Evolutionary conservation across 2,888 invertebrate genomes (phyloP), one percentile per base, ranked within the genome.

Genomic region (Perizoma flavofasciatum): DNA sequence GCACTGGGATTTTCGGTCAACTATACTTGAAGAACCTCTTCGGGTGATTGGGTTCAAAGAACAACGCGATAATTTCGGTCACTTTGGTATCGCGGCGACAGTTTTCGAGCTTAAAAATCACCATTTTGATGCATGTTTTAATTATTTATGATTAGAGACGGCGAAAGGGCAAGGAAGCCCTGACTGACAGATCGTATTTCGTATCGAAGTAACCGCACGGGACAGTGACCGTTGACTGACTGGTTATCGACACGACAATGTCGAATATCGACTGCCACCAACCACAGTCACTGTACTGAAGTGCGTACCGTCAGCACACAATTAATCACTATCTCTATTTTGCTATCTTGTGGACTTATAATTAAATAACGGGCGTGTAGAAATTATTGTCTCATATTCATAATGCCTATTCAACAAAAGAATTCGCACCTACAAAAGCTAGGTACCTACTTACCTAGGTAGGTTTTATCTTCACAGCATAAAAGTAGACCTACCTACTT

Each of bases 11-110:
- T 61, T 37, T 73, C 71, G 83, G 92, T 92, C 92, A 92, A 89
- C 92, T 92, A 81, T 92, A 92, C 73, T 92, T 92, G 67, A 88
- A 92, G 70, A 90, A 92, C 57, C 91, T 81, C 69, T 91, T 92
- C 22, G 92, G 90, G 59, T 92, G 91, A 76, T 88, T 88, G 57
- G 87, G 82, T 79, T 89, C 90, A 66, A 89, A 82, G 70, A 91
- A 90, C 70, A 89, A 77, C 64, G 85, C 86, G 73, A 81, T 79
- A 60, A 78, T 78, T 69, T 86, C 87, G 65, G 86, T 87, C 72
- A 85, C 83, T 78, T 83, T 86, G 55, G 80, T 85, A 63, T 83
- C 86, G 61, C 82, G 77, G 65, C 86, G 84, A 73, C 82, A 82
- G 73, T 85, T 88, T 76, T 82, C 77, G 39, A 86, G 79, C 75